phyloP scores from a whole-genome alignment of 2,113 vertebrate species.

The Hyperopisus bebe region DNA sequence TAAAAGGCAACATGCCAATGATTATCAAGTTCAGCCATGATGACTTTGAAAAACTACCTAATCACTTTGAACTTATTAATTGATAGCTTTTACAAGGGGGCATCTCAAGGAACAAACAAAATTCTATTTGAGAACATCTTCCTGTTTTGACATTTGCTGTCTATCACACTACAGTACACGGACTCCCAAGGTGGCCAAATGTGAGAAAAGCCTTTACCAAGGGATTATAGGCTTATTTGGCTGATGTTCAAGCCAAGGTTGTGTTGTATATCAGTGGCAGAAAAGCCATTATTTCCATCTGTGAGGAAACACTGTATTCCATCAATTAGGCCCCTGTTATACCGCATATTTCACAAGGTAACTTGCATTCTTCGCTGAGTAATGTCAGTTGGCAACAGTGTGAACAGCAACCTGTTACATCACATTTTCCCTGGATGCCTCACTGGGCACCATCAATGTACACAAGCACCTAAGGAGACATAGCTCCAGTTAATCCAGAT shows the following conservation, averaged over 20 bases:
- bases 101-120: neutral
- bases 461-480: neutral
- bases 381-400: neutral
- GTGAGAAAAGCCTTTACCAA: neutral
- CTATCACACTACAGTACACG: neutral
- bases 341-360: neutral
- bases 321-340: neutral
- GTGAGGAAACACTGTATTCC: neutral
- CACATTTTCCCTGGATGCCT: neutral
- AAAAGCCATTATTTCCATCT: neutral
- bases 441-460: neutral
- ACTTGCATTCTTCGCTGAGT: neutral
- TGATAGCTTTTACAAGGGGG: neutral
- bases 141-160: neutral
- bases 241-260: neutral
- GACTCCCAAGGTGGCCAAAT: neutral
- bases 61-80: neutral
- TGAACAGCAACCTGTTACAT: neutral
- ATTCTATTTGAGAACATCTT: neutral
- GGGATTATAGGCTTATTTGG: neutral
- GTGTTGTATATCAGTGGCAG: neutral
- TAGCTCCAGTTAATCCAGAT: neutral
- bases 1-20: neutral
- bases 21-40: neutral
- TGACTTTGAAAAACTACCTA: neutral